phyloP scores from a whole-genome alignment of 2,888 invertebrate genomes.

The Cataglyphis livida region DNA sequence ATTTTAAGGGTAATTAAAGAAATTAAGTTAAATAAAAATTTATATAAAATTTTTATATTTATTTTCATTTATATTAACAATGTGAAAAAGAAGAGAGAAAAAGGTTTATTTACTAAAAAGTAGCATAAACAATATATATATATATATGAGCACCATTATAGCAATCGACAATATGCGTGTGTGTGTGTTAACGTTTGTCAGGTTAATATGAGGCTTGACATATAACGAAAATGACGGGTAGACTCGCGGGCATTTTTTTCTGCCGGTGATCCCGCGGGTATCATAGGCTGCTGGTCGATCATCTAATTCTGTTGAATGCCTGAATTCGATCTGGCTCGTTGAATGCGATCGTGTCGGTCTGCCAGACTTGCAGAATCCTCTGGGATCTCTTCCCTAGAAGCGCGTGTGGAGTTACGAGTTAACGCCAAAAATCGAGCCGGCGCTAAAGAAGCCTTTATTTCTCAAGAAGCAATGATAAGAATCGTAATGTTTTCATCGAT shows the following conservation, averaged over 20 bases:
- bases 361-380: slow-evolving; percentile 11
- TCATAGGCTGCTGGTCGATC: slow-evolving; percentile 36
- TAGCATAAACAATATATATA: background rate
- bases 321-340: slow-evolving; percentile 49
- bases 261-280: slow-evolving; percentile 37
- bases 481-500: background rate
- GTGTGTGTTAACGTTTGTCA: background rate
- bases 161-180: background rate
- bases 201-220: slow-evolving; percentile 48
- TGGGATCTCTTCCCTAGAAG: slow-evolving; percentile 1
- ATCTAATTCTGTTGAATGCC: slow-evolving; percentile 52
- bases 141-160: background rate
- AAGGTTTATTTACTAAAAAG: background rate
- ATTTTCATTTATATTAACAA: slow-evolving; percentile 1
- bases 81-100: background rate
- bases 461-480: background rate
- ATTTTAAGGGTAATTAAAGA: too few relatives aligned
- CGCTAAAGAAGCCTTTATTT: background rate
- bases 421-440: background rate
- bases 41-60: background rate
- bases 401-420: slow-evolving; percentile 22
- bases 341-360: slow-evolving; percentile 28
- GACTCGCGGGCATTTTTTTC: slow-evolving; percentile 36
- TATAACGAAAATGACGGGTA: slow-evolving; percentile 43
- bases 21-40: too few relatives aligned